Base-by-base conservation (phyloP, 2,797 vertebrate species). In the Hydrocynus forskahlii region DNA sequence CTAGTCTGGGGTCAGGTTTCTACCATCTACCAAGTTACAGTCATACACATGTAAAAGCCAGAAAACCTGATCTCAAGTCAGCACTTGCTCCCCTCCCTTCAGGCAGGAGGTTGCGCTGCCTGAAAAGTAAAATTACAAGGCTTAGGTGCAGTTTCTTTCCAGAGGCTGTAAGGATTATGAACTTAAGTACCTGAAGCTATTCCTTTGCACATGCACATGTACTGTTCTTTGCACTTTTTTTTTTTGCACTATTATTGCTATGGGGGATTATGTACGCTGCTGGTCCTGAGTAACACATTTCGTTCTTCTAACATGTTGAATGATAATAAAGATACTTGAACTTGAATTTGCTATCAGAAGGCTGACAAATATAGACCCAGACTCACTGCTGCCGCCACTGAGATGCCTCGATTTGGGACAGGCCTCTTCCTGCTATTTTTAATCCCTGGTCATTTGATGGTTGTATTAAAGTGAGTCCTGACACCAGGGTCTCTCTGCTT, bases 391-490 rank as follows among this genome's bases (percentile, higher is more conserved):
- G 55, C 68, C 72, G 29, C 75, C 72, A 52, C 55, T 52, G 23
- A 17, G 67, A 50, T 8, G 71, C n/a, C 52, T 77, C 35, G 45
- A 19, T 67, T 57, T 21, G 64, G 68, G 59, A 82, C 43, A 64
- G 76, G 23, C 76, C 73, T 23, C 59, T 48, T 60, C 21, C 76
- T 66, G 17, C 66, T 85, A 82, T 85, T 78, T 78, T 76, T 78
- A 83, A 48, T 70, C 62, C 21, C 2, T 54, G 40, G 55, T 76
- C 74, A 79, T 16, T 7, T 78, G 57, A 25, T 71, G 57, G 16
- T 29, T 29, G 77, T 40, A 14, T 52, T 64, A 2, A 4, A 83
- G 5, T 79, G 62, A 19, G 57, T 66, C 52, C 29, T 71, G 21
- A 68, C 29, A 40, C 40, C 19, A 10, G 40, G 25, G 14, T 64